Base-by-base conservation (phyloP, 2,797 vertebrate genomes). In the Otus scops region DNA sequence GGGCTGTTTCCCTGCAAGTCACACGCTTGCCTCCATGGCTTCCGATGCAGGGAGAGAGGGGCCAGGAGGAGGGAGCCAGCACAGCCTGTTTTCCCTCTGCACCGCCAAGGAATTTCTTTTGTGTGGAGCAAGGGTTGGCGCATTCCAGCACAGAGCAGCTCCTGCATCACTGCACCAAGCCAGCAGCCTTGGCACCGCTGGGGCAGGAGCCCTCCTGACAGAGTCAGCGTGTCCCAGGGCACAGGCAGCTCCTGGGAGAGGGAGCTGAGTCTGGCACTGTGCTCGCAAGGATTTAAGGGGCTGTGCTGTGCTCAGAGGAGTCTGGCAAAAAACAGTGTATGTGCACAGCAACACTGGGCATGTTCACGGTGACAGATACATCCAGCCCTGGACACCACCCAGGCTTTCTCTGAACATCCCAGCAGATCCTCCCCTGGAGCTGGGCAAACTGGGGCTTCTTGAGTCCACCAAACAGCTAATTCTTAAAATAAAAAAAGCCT, bases 351-450 rank as follows among this genome's bases (percentile, higher is more conserved):
- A 14, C 17, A 3, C 38, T 5, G 14, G 59, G 22, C 30, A 19
- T 0, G 0, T 53, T 26, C 0, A 2, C 3, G 3, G 60, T 0
- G 2, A 87, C 6, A 32, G 30, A 54, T 2, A 47, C 7, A 56
- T 12, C 28, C 59, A 80, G 63, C 41, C 39, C 51, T 9, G 54
- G 50, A 51, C 70, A 53, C 11, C 9, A 14, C 7, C 32, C 5
- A 71, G 30, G 6, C 0, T 65, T 64, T 45, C 56, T 39, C 36
- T 51, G 45, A 74, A 36, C 16, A 20, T 59, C n/a, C 38, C 34
- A 60, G 41, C 45, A 68, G 80, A 88, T 69, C 6, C 13, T 63
- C 13, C 32, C 34, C 21, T 19, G 18, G 11, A 57, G 43, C 16
- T 34, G 38, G 48, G 70, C 27, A 80, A 47, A 43, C 32, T 39